Conservation (phyloP, 2,797 vertebrate genomes). For the Miichthys miiuy region DNA sequence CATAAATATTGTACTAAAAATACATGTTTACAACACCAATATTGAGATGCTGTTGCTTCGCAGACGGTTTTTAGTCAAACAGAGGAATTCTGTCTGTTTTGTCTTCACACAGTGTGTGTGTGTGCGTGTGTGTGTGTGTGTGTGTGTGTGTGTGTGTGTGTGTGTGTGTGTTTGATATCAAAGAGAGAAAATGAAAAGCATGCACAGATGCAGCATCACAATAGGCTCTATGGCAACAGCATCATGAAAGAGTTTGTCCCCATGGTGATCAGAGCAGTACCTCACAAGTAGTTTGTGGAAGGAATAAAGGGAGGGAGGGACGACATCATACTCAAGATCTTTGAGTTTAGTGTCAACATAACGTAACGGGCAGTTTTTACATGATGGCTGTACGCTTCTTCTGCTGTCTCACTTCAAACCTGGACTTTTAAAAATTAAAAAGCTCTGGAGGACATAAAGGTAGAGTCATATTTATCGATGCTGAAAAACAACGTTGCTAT, state of each 20-base stretch:
- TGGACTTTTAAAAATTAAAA: not conserved
- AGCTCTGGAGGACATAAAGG: not conserved
- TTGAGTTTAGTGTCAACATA: conserved; percentile 14
- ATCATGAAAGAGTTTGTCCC: conserved; percentile 82
- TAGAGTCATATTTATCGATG: conserved; percentile 3
- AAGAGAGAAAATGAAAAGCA: conserved; percentile 68
- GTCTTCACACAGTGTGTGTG: conserved; percentile 15
- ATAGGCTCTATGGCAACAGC: conserved; percentile 84
- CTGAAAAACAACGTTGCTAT: not conserved
- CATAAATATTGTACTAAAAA: not conserved
- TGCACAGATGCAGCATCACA: conserved; percentile 74
- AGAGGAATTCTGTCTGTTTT: conserved; percentile 30
- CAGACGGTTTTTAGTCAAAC: not conserved
- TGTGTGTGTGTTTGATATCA: conserved; percentile 67
- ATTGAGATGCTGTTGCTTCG: not conserved
- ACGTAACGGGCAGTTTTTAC: not conserved
- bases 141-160: not conserved
- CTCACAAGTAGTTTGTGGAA: conserved; percentile 70
- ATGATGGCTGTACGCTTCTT: not conserved
- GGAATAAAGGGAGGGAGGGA: conserved; percentile 37
- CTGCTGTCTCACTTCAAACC: not conserved
- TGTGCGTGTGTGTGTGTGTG: conserved; percentile 2
- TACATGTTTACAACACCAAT: not conserved
- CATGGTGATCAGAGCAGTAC: conserved; percentile 79
- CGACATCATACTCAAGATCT: conserved; percentile 13